Conservation (phyloP, 2,888 invertebrate species). For the Eupithecia dodoneata region DNA sequence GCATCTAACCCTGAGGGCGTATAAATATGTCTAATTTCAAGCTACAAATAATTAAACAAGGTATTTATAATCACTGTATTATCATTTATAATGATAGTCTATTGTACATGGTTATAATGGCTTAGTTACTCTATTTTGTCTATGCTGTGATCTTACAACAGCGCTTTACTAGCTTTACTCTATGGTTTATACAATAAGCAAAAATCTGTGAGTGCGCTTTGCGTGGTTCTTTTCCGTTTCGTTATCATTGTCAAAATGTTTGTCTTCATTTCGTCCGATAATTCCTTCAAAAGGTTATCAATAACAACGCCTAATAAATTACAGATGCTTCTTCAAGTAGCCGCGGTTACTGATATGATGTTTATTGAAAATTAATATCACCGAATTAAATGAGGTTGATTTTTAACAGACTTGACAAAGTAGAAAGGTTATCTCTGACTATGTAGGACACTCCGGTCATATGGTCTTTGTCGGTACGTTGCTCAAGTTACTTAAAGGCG, state of each 20-base stretch:
- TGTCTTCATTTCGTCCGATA: conserved; percentile 21
- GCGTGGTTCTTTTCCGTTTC: not conserved
- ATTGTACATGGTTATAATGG: no score
- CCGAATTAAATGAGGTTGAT: conserved; percentile 60
- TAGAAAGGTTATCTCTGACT: conserved; percentile 10
- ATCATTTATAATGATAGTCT: no score
- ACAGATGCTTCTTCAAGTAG: conserved; percentile 63
- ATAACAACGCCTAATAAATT: conserved; percentile 66
- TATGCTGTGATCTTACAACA: no score
- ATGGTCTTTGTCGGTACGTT: conserved; percentile 34
- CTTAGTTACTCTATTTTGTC: no score
- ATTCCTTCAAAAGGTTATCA: conserved; percentile 66
- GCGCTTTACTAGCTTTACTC: no score
- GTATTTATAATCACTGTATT: no score
- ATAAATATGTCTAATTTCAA: no score
- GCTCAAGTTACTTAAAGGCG: not conserved
- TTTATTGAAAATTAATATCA: conserved; percentile 79
- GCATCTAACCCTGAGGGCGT: no score
- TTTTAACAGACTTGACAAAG: conserved; percentile 18
- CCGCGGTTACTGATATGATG: conserved; percentile 65
- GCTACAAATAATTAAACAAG: no score
- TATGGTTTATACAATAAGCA: no score
- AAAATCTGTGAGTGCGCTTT: not conserved
- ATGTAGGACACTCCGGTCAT: conserved; percentile 35
- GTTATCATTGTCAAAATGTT: not conserved